phyloP scores from a whole-genome alignment of 2,888 invertebrate genomes.

The Sericinus montela region DNA sequence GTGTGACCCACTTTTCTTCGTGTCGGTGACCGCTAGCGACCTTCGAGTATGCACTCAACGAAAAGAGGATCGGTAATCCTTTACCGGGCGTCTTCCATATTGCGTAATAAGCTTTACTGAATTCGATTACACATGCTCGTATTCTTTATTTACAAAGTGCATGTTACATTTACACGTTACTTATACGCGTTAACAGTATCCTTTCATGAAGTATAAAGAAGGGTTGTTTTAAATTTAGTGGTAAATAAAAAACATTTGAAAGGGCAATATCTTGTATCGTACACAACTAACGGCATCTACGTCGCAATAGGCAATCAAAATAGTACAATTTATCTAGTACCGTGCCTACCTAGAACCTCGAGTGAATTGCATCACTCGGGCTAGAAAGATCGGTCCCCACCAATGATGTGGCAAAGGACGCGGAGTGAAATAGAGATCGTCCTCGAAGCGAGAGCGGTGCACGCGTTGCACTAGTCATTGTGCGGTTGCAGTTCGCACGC shows the following conservation, averaged over 20 bases:
- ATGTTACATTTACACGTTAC: not conserved
- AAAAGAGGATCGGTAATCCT: constrained; percentile 46
- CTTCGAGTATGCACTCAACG: constrained; percentile 67
- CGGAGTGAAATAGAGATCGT: constrained; percentile 78
- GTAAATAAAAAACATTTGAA: not conserved
- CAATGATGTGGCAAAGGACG: constrained; percentile 76
- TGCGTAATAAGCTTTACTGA: constrained; percentile 54
- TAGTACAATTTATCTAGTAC: constrained; percentile 50
- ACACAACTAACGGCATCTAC: not conserved
- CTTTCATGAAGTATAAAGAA: too few relatives aligned
- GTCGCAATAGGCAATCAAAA: constrained; percentile 42
- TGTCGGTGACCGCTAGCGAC: constrained; percentile 73
- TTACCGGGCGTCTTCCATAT: constrained; percentile 51
- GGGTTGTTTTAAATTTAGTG: not conserved
- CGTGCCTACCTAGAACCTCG: constrained; percentile 60
- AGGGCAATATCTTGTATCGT: not conserved
- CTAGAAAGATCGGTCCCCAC: constrained; percentile 78
- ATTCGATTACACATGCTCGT: constrained; percentile 24
- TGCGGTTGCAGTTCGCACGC: constrained; percentile 75
- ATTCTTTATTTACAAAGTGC: not conserved
- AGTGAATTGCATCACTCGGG: constrained; percentile 67
- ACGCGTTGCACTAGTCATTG: constrained; percentile 77
- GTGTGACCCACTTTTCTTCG: constrained; percentile 62
- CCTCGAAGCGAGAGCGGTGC: constrained; percentile 79
- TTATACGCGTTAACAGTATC: not conserved